Conservation (phyloP, 1,140 invertebrate genomes). For the Drosophila ogumai region DNA sequence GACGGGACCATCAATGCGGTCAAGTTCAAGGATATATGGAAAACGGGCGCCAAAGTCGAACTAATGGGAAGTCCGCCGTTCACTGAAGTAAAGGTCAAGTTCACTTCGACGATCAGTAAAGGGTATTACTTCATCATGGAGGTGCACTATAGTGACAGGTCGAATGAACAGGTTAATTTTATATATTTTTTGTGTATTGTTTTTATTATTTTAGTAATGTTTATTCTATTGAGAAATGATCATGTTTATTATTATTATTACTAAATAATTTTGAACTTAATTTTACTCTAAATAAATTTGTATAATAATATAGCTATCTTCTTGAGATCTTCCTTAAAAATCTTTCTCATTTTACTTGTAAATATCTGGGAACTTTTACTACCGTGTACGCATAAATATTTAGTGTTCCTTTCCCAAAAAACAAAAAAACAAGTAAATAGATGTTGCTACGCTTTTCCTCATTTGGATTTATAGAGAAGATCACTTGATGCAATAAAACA, state of each 20-base stretch:
- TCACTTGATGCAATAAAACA: constrained; percentile 80
- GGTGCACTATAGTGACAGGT: neutral
- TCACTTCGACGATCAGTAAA: neutral
- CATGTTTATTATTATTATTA: neutral
- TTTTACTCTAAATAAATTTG: neutral
- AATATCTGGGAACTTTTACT: neutral
- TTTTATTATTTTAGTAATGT: neutral
- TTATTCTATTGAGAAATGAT: too few relatives aligned
- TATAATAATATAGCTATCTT: too few relatives aligned
- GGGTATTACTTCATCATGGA: neutral
- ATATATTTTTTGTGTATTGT: too few relatives aligned
- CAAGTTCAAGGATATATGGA: constrained; percentile 1
- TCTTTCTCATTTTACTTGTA: neutral
- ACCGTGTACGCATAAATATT: constrained; percentile 27
- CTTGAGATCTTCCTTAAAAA: neutral
- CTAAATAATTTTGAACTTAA: too few relatives aligned
- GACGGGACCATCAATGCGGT: neutral
- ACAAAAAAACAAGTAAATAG: neutral
- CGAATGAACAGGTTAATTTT: neutral
- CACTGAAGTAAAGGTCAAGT: neutral
- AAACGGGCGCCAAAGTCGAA: neutral
- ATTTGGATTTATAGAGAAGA: constrained; percentile 65
- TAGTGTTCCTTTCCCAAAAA: constrained; percentile 19
- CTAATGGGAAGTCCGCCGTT: neutral
- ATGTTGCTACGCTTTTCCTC: constrained; percentile 11